phyloP scores from a whole-genome alignment of 2,797 vertebrate species.

The Melanotaenia parkinsoni region DNA sequence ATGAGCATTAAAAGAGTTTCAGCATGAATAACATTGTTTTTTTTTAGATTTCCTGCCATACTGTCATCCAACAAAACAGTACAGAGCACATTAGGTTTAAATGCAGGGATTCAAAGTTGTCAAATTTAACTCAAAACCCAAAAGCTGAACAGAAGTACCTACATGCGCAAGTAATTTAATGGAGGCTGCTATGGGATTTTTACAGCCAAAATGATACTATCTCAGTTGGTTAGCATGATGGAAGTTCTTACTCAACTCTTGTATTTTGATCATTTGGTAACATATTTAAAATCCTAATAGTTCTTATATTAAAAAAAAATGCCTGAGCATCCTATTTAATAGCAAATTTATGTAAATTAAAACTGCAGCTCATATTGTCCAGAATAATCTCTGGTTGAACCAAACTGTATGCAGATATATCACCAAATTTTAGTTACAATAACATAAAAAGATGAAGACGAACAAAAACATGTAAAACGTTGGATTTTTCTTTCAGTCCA shows the following conservation, averaged over 20 bases:
- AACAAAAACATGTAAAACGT: too few relatives aligned
- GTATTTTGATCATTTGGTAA: too few relatives aligned
- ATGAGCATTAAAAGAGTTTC: not conserved
- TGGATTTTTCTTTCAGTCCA: too few relatives aligned
- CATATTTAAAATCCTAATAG: too few relatives aligned
- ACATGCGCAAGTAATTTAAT: not conserved
- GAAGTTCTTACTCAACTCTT: not conserved
- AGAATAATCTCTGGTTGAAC: not conserved
- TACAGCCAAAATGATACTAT: not conserved
- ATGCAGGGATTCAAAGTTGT: not conserved
- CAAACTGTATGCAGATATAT: not conserved
- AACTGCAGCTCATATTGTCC: not conserved
- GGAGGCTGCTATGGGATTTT: not conserved
- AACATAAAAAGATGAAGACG: too few relatives aligned
- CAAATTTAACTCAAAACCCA: not conserved
- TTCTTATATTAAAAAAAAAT: not conserved
- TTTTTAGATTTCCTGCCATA: not conserved
- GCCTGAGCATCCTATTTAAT: not conserved
- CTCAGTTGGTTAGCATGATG: not conserved
- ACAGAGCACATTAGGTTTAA: not conserved
- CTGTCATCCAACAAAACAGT: not conserved
- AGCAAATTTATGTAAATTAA: not conserved
- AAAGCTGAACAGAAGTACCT: not conserved
- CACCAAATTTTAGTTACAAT: not conserved
- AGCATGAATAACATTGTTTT: constrained; percentile 14